phyloP scores from a whole-genome alignment of 1,140 invertebrate species.

The Drosophila orena region DNA sequence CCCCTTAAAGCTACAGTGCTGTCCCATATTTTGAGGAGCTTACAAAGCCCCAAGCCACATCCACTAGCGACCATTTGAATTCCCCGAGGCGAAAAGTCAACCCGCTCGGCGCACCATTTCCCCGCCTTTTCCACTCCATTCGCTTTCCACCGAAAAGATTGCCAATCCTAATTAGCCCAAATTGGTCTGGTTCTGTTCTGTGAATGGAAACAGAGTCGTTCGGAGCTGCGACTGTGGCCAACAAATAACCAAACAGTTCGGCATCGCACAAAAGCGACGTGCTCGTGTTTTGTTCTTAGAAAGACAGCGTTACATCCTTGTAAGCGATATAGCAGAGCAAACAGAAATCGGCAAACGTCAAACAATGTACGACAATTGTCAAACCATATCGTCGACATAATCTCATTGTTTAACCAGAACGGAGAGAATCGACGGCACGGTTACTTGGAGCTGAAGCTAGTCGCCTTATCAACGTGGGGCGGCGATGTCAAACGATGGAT shows the following conservation, averaged over 20 bases:
- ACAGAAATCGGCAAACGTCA: conserved; percentile 83
- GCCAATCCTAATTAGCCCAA: conserved; percentile 68
- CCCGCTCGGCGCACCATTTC: background rate
- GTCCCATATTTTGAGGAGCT: conserved; percentile 17
- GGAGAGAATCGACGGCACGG: conserved; percentile 2
- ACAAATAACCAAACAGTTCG: conserved; percentile 26
- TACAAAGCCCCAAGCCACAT: background rate
- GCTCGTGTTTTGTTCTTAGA: conserved; percentile 75
- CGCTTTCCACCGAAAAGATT: conserved; percentile 40
- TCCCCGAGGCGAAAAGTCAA: conserved; percentile 4
- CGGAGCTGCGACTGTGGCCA: conserved; percentile 3
- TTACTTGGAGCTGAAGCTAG: background rate
- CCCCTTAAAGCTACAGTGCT: background rate
- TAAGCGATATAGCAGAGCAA: conserved; percentile 73
- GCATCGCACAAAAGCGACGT: conserved; percentile 51
- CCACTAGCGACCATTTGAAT: conserved; percentile 9
- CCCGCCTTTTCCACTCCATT: background rate
- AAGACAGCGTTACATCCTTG: conserved; percentile 81
- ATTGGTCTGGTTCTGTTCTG: conserved; percentile 37
- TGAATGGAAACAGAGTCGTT: conserved; percentile 15
- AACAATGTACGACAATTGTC: conserved; percentile 84
- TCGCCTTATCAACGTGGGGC: conserved; percentile 73
- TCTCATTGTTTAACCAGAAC: conserved; percentile 81
- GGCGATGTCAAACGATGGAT: conserved; percentile 69
- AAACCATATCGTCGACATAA: conserved; percentile 84